phyloP scores from a whole-genome alignment of 2,888 invertebrate genomes.

The Mythimna loreyi region DNA sequence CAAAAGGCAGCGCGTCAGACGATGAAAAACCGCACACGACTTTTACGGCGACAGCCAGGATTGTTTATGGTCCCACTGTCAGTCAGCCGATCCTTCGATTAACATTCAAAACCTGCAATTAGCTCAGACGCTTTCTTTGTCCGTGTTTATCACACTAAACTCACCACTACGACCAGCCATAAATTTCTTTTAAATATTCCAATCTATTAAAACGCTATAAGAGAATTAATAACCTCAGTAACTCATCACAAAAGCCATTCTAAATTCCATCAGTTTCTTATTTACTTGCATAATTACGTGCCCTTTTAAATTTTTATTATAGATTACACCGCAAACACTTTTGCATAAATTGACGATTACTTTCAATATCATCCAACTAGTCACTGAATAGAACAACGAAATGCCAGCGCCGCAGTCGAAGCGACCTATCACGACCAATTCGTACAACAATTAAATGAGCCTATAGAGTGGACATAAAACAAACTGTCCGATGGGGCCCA shows the following conservation, averaged over 20 bases:
- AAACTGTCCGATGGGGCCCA: slow-evolving; percentile 78
- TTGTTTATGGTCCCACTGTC: slow-evolving; percentile 81
- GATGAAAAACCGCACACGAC: slow-evolving; percentile 87
- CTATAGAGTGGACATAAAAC: slow-evolving; percentile 82
- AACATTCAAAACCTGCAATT: slow-evolving; percentile 82
- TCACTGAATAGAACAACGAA: slow-evolving; percentile 62
- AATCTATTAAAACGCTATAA: slow-evolving; percentile 34
- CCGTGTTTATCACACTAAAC: slow-evolving; percentile 55
- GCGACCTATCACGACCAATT: slow-evolving; percentile 77
- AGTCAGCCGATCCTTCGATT: slow-evolving; percentile 79
- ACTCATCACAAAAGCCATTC: slow-evolving; percentile 21
- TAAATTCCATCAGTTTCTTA: slow-evolving; percentile 26
- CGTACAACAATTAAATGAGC: slow-evolving; percentile 80
- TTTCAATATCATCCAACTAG: slow-evolving; percentile 66
- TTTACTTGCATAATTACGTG: slow-evolving; percentile 44
- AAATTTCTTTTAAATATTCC: slow-evolving; percentile 22
- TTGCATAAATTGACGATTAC: slow-evolving; percentile 64
- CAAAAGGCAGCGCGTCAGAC: slow-evolving; percentile 78
- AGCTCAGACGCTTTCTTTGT: slow-evolving; percentile 69
- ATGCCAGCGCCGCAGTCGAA: slow-evolving; percentile 59
- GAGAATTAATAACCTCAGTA: slow-evolving; percentile 38
- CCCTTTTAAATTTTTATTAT: slow-evolving; percentile 45
- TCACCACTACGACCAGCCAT: slow-evolving; percentile 22
- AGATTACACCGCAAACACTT: slow-evolving; percentile 41
- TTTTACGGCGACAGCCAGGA: slow-evolving; percentile 85